phyloP scores from a whole-genome alignment of 2,113 vertebrate genomes.

The Neolamprologus brichardi region DNA sequence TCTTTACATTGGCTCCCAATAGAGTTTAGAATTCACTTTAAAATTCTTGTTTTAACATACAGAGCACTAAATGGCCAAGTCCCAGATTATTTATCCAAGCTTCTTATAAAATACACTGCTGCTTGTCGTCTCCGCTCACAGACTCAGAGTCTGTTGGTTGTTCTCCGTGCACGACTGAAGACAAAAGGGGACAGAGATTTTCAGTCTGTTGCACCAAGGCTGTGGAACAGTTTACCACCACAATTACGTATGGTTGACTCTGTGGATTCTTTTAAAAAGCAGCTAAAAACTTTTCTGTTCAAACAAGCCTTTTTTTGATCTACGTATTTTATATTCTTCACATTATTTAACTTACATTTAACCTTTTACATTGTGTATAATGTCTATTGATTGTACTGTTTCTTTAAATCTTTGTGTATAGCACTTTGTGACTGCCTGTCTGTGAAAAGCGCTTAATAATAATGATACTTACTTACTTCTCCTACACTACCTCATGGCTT shows the following conservation, averaged over 20 bases:
- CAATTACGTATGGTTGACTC: rapidly evolving
- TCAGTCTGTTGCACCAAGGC: background rate
- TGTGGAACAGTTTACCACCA: background rate
- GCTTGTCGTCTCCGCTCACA: background rate
- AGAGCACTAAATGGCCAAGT: background rate
- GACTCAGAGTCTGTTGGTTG: background rate
- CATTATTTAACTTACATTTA: background rate
- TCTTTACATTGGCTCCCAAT: background rate
- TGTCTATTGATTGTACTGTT: background rate
- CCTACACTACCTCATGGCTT: background rate
- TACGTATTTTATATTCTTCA: background rate
- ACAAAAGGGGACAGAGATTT: background rate
- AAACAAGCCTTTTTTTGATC: background rate
- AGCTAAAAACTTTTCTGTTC: background rate
- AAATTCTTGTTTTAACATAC: background rate
- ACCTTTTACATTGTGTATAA: background rate
- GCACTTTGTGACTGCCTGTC: background rate
- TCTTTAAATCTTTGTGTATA: background rate
- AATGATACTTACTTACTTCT: background rate
- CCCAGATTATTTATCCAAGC: background rate
- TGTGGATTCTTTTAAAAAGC: background rate
- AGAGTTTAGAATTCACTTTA: background rate
- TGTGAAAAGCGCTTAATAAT: background rate
- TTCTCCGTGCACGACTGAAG: background rate
- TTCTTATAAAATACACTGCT: background rate